Conservation (phyloP, 2,113 vertebrate genomes). For the Collichthys lucidus region DNA sequence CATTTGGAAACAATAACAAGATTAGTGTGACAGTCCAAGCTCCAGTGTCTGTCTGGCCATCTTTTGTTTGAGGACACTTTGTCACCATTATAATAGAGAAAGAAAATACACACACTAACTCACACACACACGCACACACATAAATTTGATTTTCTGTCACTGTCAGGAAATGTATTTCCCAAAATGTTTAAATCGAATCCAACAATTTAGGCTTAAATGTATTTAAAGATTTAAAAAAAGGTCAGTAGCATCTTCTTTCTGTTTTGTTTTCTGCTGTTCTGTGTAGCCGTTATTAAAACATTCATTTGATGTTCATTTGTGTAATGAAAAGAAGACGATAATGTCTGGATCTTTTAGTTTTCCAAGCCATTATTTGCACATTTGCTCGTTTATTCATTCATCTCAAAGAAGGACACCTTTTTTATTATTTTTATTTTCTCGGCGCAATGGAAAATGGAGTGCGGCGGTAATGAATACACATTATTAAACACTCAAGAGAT, state of each 20-base stretch:
- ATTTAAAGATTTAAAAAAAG: background rate
- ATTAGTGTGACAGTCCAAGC: constrained; percentile 54
- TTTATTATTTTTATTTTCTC: constrained; percentile 24
- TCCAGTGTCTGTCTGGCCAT: constrained; percentile 42
- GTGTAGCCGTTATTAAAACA: background rate
- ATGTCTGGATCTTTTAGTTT: background rate
- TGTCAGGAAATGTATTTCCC: too few relatives aligned
- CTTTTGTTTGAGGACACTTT: constrained; percentile 58
- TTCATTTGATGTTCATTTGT: background rate
- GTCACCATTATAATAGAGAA: constrained; percentile 10
- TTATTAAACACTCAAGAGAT: constrained; percentile 57
- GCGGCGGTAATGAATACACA: constrained; percentile 50
- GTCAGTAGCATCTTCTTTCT: background rate
- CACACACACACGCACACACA: background rate
- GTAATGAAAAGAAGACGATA: background rate
- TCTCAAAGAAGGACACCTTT: constrained; percentile 27
- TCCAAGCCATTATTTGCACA: constrained; percentile 18
- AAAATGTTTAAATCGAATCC: constrained; percentile 7
- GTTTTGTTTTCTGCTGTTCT: background rate
- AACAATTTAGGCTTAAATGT: background rate
- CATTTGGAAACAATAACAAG: constrained; percentile 61
- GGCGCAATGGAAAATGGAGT: constrained; percentile 48
- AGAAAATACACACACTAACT: background rate
- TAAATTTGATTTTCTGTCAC: background rate
- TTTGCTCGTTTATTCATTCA: constrained; percentile 44